phyloP scores from a whole-genome alignment of 2,797 vertebrate species.

The Crocidura indochinensis region DNA sequence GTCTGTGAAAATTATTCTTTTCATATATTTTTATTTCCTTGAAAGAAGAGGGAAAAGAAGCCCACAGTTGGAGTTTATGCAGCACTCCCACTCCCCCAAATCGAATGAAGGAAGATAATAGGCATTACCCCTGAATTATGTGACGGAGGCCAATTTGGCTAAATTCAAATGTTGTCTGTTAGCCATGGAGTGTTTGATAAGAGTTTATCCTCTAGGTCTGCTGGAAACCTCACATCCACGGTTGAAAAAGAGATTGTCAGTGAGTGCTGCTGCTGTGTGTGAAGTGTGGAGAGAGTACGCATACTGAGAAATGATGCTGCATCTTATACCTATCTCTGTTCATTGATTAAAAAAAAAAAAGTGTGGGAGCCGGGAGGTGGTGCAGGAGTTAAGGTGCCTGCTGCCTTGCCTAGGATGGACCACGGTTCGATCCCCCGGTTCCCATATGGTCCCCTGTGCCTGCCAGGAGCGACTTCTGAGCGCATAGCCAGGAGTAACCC shows the following conservation, averaged over 20 bases:
- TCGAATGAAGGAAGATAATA: constrained; percentile 11
- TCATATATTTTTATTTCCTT: not conserved
- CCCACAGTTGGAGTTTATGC: not conserved
- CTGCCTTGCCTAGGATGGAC: too few relatives aligned
- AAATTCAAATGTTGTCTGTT: constrained; percentile 19
- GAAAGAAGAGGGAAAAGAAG: not conserved
- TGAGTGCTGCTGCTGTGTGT: not conserved
- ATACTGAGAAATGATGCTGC: too few relatives aligned
- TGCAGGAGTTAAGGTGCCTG: too few relatives aligned
- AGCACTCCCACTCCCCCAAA: not conserved
- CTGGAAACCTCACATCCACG: not conserved
- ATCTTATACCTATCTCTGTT: too few relatives aligned
- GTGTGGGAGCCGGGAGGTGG: too few relatives aligned
- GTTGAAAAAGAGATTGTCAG: not conserved
- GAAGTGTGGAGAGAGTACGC: too few relatives aligned
- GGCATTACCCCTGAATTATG: not conserved
- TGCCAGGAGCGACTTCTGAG: too few relatives aligned
- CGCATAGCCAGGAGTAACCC: too few relatives aligned
- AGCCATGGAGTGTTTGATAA: not conserved
- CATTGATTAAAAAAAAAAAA: too few relatives aligned
- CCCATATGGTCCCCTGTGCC: too few relatives aligned
- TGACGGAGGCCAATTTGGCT: not conserved
- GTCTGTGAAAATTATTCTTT: not conserved
- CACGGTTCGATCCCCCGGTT: too few relatives aligned
- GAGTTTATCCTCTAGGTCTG: constrained; percentile 1